Conservation (phyloP, 1,140 invertebrate species). For the Planococcus citri region DNA sequence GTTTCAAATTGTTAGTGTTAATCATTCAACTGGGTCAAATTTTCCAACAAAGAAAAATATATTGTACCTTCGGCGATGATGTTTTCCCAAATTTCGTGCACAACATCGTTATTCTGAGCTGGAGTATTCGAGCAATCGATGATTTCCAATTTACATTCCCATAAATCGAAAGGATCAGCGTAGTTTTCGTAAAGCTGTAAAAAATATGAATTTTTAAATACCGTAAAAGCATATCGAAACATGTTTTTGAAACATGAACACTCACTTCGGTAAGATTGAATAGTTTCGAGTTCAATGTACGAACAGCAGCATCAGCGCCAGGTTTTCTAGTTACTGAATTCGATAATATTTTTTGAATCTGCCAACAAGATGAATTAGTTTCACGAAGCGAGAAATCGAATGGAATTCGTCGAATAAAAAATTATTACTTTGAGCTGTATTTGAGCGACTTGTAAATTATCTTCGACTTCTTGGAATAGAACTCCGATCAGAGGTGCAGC, state of each 20-base stretch:
- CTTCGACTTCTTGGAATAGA: conserved; percentile 48
- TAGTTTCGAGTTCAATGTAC: background rate
- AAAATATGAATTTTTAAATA: conserved; percentile 21
- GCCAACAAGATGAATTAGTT: background rate
- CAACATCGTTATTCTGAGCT: conserved; percentile 58
- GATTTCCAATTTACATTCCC: conserved; percentile 75
- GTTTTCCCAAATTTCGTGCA: conserved; percentile 67
- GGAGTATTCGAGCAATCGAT: conserved; percentile 52
- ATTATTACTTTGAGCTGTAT: conserved; percentile 50
- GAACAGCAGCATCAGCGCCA: background rate
- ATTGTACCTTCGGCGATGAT: conserved; percentile 46
- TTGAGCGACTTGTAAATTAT: conserved; percentile 42
- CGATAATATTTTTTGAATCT: conserved; percentile 4
- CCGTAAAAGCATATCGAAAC: background rate
- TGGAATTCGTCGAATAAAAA: background rate
- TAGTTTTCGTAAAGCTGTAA: conserved; percentile 68
- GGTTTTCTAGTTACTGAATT: background rate
- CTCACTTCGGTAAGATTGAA: conserved; percentile 7
- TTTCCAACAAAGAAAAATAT: too few relatives aligned
- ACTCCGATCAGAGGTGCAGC: conserved; percentile 65
- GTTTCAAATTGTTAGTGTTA: background rate
- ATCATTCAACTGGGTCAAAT: too few relatives aligned
- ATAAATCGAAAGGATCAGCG: conserved; percentile 63
- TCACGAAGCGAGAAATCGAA: background rate
- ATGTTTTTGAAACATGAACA: background rate